These are phyloP conservation scores for Mustela lutreola DNA, from an alignment of 2,113 vertebrate species.

Conservation along the genomic window DNA sequence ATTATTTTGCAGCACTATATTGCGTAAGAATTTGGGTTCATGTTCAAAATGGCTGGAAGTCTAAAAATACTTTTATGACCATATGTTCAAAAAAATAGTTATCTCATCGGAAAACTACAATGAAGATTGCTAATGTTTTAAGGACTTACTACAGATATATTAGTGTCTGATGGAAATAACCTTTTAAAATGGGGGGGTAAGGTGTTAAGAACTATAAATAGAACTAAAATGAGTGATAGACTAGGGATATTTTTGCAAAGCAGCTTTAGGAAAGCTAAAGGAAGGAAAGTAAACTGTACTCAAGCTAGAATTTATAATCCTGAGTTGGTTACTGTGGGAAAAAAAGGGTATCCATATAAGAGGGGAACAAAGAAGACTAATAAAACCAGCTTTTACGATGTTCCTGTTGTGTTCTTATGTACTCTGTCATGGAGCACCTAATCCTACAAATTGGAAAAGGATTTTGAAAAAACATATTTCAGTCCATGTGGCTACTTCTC, in stretches of 20 bases:
- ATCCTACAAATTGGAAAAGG: background rate
- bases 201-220: background rate
- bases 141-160: background rate
- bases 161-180: background rate
- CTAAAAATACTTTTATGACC: slow-evolving; percentile 6
- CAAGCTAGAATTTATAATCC: background rate
- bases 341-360: background rate
- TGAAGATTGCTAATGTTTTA: background rate
- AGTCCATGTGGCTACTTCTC: background rate
- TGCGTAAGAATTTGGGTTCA: slow-evolving; percentile 7
- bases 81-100: slow-evolving; percentile 1
- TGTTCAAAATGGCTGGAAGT: background rate
- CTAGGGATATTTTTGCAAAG: slow-evolving; percentile 4
- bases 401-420: background rate
- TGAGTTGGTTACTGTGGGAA: background rate
- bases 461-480: slow-evolving; percentile 20
- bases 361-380: background rate
- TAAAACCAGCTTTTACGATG: background rate
- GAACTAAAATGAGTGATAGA: background rate
- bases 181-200: background rate
- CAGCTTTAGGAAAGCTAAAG: slow-evolving; percentile 38
- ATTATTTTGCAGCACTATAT: background rate
- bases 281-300: background rate
- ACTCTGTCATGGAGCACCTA: background rate
- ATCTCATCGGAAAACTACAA: background rate